Percentiles rank a stretch among this genome's conserved stretches.
These are phyloP conservation scores for Cavia aperea DNA, from an alignment of 2,113 vertebrate species.

Conservation along the genomic window DNA sequence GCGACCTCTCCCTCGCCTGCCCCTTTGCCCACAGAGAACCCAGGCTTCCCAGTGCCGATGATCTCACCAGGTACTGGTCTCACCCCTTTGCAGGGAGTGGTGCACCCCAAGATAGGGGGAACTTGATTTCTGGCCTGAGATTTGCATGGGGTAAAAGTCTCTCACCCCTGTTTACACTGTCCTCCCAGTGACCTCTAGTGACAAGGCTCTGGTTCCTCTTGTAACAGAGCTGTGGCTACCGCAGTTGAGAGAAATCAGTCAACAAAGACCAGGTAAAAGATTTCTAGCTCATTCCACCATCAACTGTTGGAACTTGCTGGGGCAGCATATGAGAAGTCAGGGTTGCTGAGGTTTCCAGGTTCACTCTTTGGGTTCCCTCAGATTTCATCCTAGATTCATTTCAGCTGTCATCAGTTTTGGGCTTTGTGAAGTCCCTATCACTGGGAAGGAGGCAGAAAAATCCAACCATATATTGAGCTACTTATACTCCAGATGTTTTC, in stretches of 20 bases:
- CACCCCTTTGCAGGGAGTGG: neutral
- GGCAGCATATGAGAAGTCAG: neutral
- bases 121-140: neutral
- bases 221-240: neutral
- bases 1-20: slow-evolving; percentile 39
- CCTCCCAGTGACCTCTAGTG: too few relatives aligned
- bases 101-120: neutral
- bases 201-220: neutral
- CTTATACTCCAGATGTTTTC: neutral
- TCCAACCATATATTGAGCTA: neutral
- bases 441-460: neutral
- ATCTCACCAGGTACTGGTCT: slow-evolving; percentile 65
- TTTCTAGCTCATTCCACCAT: neutral
- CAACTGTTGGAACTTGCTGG: neutral
- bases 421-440: neutral
- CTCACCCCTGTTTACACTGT: neutral
- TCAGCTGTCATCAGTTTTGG: neutral
- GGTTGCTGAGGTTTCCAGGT: neutral
- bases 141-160: neutral
- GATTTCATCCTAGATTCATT: neutral
- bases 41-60: neutral
- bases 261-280: neutral
- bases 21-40: neutral
- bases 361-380: neutral
- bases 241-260: neutral